Evolutionary conservation across 2,888 invertebrate genomes (phyloP).

Genomic region (Mythimna lalbum): DNA sequence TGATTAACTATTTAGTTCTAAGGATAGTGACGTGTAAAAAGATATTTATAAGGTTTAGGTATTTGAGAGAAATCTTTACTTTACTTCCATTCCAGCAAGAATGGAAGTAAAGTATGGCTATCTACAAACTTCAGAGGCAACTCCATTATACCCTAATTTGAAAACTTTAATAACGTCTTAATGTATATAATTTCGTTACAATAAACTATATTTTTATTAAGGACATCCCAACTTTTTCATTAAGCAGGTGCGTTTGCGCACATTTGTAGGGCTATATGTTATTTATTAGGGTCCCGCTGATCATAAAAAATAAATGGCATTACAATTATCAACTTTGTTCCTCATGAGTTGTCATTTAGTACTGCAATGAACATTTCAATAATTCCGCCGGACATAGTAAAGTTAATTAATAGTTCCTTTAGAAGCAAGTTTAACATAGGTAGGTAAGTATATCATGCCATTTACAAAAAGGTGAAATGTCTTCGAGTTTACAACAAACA

Average conservation of each 20-base stretch:
- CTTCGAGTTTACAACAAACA: constrained; percentile 23
- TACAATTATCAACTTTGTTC: constrained; percentile 82
- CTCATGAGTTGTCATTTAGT: constrained; percentile 73
- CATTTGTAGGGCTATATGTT: constrained; percentile 75
- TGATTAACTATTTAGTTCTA: constrained; percentile 15
- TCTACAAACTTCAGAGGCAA: not conserved
- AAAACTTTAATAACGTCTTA: constrained; percentile 67
- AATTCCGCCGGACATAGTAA: constrained; percentile 66
- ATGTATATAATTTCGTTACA: constrained; percentile 63
- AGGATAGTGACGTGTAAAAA: not conserved
- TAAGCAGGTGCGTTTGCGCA: constrained; percentile 82
- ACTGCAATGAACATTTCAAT: constrained; percentile 74
- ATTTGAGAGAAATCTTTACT: not conserved
- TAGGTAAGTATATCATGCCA: constrained; percentile 18
- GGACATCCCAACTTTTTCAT: constrained; percentile 79
- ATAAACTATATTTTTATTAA: constrained; percentile 74
- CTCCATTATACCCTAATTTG: constrained; percentile 35
- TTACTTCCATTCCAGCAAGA: too few relatives aligned
- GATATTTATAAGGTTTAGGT: not conserved
- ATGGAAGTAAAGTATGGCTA: not conserved
- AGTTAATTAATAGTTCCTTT: constrained; percentile 70
- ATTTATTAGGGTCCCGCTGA: constrained; percentile 75
- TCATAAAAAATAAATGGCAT: constrained; percentile 83
- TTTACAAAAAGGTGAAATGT: constrained; percentile 35
- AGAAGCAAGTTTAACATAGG: constrained; percentile 22